A percentile compares a stretch with the other conserved stretches of the same genome.
Evolutionary conservation across 2,797 vertebrate species (phyloP).

Genomic region (Syngnathus rostellatus): DNA sequence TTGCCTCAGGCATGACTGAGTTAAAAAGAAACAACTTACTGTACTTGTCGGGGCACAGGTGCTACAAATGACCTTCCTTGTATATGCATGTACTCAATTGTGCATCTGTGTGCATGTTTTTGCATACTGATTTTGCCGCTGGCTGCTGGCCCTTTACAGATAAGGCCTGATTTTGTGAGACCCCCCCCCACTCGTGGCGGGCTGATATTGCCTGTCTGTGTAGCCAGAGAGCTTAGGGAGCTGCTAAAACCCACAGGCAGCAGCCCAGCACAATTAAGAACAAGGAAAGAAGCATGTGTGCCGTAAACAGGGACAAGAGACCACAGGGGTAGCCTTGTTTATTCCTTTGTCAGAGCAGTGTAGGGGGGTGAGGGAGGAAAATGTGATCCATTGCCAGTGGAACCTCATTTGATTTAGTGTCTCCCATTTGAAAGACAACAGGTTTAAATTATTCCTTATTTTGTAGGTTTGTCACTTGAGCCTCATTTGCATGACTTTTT

Average conservation of each 20-base stretch:
- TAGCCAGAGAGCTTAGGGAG: constrained; percentile 55
- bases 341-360: constrained; percentile 13
- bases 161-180: constrained; percentile 57
- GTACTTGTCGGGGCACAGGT: constrained; percentile 46
- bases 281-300: constrained; percentile 50
- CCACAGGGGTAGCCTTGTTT: constrained; percentile 31
- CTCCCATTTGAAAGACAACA: background rate
- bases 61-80: constrained; percentile 58
- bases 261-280: constrained; percentile 66
- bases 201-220: constrained; percentile 55
- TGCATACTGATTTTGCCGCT: constrained; percentile 54
- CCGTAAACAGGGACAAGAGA: constrained; percentile 27
- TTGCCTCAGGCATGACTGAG: constrained; percentile 43
- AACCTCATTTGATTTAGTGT: background rate
- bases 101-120: constrained; percentile 50
- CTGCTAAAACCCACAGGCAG: constrained; percentile 48
- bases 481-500: background rate
- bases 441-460: background rate
- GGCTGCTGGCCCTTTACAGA: constrained; percentile 73
- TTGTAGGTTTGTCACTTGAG: background rate
- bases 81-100: constrained; percentile 51
- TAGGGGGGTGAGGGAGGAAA: background rate
- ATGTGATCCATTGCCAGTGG: background rate
- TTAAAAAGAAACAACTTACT: constrained; percentile 20
- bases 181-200: constrained; percentile 50